These are phyloP conservation scores for Drosophila glabriapex DNA, from an alignment of 2,888 invertebrate genomes.

Conservation along the genomic window DNA sequence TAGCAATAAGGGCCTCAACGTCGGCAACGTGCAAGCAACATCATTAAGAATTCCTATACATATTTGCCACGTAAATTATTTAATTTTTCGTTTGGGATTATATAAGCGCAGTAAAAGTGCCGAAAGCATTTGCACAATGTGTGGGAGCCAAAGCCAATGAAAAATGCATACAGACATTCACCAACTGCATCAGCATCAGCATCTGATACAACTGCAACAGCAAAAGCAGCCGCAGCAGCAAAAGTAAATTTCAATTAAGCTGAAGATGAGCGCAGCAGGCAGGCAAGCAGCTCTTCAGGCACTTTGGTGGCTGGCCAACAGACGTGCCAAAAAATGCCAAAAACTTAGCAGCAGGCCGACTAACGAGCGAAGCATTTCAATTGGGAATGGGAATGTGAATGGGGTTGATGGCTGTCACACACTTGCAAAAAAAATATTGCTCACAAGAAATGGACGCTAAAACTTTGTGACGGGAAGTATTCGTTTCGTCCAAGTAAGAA, in stretches of 20 bases:
- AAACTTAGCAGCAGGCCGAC: constrained; percentile 53
- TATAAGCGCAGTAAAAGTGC: constrained; percentile 76
- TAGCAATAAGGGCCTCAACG: constrained; percentile 24
- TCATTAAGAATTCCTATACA: constrained; percentile 61
- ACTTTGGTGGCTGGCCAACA: constrained; percentile 60
- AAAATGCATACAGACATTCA: constrained; percentile 76
- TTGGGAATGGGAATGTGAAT: constrained; percentile 39
- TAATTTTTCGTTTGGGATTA: constrained; percentile 70
- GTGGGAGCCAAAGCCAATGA: constrained; percentile 78
- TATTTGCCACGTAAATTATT: constrained; percentile 66
- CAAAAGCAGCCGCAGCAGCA: constrained; percentile 29
- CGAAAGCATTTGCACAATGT: constrained; percentile 81
- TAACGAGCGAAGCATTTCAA: constrained; percentile 62
- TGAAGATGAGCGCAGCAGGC: constrained; percentile 71
- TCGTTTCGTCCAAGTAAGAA: rapidly evolving
- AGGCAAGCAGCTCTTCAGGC: constrained; percentile 52
- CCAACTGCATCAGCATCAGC: constrained; percentile 38
- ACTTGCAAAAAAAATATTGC: not conserved
- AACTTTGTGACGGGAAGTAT: not conserved
- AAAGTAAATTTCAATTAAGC: constrained; percentile 79
- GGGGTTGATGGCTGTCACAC: constrained; percentile 16
- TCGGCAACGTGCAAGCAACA: constrained; percentile 6
- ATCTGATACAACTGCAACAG: constrained; percentile 16
- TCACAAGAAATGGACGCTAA: not conserved
- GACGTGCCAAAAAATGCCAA: constrained; percentile 62